Percentiles rank a stretch among this genome's conserved stretches.
Conservation (phyloP, 2,888 invertebrate genomes). For the Cataglyphis cursor region DNA sequence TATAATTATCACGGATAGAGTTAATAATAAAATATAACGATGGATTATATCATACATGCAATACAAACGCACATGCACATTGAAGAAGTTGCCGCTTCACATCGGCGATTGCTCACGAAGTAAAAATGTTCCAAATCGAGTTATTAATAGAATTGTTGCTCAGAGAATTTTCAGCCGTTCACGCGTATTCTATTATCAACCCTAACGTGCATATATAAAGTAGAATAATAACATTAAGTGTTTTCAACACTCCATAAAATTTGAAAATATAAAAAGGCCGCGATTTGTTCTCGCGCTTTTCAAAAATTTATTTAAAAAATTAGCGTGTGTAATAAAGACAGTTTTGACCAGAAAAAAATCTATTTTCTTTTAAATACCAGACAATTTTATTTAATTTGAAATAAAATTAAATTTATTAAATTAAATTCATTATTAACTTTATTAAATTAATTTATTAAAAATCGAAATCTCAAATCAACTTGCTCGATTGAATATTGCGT, state of each 20-base stretch:
- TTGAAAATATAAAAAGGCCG: neutral
- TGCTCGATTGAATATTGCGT: neutral
- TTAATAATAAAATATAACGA: conserved; percentile 4
- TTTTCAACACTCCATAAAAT: neutral
- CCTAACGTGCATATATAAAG: neutral
- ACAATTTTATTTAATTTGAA: neutral
- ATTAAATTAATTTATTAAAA: neutral
- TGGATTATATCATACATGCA: neutral
- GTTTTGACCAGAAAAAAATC: neutral
- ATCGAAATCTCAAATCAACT: neutral
- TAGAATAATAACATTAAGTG: neutral
- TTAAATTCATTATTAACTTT: too few species aligned
- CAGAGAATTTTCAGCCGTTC: conserved; percentile 41
- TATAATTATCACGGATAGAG: neutral
- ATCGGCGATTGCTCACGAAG: conserved; percentile 10
- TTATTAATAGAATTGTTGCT: conserved; percentile 51
- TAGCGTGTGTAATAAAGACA: too few species aligned
- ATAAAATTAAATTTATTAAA: too few species aligned
- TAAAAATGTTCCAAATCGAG: conserved; percentile 58
- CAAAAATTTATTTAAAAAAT: neutral
- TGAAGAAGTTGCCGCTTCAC: neutral
- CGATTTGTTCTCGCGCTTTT: neutral
- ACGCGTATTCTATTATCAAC: conserved; percentile 36
- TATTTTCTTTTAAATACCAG: neutral
- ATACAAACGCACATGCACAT: neutral